Base-by-base conservation (phyloP, 2,113 vertebrate species). In the Upupa epops region DNA sequence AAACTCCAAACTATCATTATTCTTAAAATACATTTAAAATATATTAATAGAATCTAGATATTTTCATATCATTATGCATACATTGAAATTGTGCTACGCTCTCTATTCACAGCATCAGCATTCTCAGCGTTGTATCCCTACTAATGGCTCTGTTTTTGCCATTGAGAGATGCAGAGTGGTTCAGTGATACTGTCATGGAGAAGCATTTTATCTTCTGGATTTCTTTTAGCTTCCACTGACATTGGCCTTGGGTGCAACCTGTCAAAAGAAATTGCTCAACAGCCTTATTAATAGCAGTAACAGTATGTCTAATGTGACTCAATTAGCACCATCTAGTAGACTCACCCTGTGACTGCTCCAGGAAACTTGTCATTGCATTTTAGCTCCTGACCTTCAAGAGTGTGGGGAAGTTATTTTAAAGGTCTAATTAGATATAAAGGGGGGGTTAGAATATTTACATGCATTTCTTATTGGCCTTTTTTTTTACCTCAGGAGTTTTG, bases 301-400 rank as follows among this genome's bases (percentile, higher is more conserved):
- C 52, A 90, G 69, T 78, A 78, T 83, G 65, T 40, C 45, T 95
- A 94, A 94, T 90, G 49, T 86, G 91, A 78, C 71, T 74, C 52
- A 95, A 84, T 96, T 94, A 94, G 34, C 73, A 74, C 37, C 86
- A 71, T 64, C 65, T 56, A 77, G 48, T 80, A 88, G 79, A 71
- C 31, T 91, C 19, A 84, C 4, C 18, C 86, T 81, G 65, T 64
- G 65, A 81, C 48, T 86, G 24, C 54, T 86, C 84, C 69, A 75
- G 77, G 71, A 95, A 88, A 78, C n/a, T 64, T 92, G 80, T 71
- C 42, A 68, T 6, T 3, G 1, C 78, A 68, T 93, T 90, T 82
- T 54, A 84, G 22, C 13, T 68, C 42, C 37, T 56, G 83, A 66
- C 3, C 13, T 65, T 72, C 85, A 80, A 80, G 40, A 31, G 14